A percentile compares a stretch with the other conserved stretches of the same genome.
Conservation (phyloP, 2,113 vertebrate species). For the Rhombomys opimus region DNA sequence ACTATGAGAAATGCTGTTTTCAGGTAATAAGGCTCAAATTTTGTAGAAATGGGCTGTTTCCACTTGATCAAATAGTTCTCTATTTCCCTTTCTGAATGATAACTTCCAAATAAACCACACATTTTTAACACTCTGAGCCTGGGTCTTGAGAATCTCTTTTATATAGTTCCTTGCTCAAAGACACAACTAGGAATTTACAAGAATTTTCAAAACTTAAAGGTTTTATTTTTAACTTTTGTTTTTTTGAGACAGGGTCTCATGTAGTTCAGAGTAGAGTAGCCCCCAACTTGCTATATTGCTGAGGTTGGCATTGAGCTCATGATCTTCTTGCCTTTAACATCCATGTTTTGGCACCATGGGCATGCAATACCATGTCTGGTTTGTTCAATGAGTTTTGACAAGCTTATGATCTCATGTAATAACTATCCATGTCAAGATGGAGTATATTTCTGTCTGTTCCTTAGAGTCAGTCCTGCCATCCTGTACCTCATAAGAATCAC, state of each 20-base stretch:
- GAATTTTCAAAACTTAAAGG: not conserved
- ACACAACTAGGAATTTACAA: not conserved
- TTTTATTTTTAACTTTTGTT: not conserved
- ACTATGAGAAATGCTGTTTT: not conserved
- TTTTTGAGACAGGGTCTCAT: not conserved
- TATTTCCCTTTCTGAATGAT: not conserved
- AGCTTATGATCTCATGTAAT: not conserved
- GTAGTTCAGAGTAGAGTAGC: not conserved
- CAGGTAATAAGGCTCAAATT: not conserved
- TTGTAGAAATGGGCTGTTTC: not conserved
- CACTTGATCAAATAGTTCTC: not conserved
- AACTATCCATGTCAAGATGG: not conserved
- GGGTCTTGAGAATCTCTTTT: not conserved
- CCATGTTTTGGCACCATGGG: not conserved
- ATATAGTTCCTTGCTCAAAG: not conserved
- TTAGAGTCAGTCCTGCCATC: not conserved
- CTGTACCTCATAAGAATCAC: not conserved
- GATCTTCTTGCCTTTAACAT: not conserved
- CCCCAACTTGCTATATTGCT: not conserved
- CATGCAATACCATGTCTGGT: not conserved
- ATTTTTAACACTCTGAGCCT: not conserved
- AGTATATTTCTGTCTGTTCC: not conserved
- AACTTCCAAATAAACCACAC: not conserved
- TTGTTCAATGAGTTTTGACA: conserved; percentile 20
- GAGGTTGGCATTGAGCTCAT: not conserved